phyloP scores from a whole-genome alignment of 2,113 vertebrate genomes.

The Orthonyx spaldingii region DNA sequence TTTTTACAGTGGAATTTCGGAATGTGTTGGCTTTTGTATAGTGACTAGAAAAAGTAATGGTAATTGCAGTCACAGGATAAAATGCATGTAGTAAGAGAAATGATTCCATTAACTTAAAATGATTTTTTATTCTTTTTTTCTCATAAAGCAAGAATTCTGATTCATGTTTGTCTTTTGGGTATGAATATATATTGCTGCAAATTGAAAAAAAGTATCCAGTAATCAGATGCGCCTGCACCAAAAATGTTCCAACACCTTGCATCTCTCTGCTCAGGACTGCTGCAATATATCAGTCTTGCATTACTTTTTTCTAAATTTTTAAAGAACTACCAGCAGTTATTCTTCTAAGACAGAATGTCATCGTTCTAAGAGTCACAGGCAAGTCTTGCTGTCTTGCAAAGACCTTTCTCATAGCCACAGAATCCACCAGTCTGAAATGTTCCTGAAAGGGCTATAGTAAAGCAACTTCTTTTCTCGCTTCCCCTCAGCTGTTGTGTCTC shows the following conservation, averaged over 20 bases:
- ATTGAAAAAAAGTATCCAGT: background rate
- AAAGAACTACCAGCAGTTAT: background rate
- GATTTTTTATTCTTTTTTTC: background rate
- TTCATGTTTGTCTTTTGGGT: background rate
- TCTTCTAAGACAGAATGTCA: background rate
- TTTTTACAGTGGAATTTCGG: background rate
- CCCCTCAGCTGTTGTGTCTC: background rate
- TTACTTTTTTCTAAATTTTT: background rate
- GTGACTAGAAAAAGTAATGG: background rate
- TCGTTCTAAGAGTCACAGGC: background rate
- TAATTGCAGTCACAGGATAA: background rate
- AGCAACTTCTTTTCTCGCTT: background rate
- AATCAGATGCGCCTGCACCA: background rate
- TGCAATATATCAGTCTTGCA: background rate
- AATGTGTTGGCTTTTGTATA: rapidly evolving
- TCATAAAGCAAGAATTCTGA: background rate
- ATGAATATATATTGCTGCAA: background rate
- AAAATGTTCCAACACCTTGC: background rate
- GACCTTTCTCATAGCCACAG: background rate
- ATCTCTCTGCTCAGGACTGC: background rate
- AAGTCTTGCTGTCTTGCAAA: background rate
- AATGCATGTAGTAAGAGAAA: background rate
- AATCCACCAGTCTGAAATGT: background rate
- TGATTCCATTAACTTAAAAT: background rate
- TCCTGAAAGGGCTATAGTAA: background rate